phyloP scores from a whole-genome alignment of 2,113 vertebrate genomes.

The Psophia crepitans region DNA sequence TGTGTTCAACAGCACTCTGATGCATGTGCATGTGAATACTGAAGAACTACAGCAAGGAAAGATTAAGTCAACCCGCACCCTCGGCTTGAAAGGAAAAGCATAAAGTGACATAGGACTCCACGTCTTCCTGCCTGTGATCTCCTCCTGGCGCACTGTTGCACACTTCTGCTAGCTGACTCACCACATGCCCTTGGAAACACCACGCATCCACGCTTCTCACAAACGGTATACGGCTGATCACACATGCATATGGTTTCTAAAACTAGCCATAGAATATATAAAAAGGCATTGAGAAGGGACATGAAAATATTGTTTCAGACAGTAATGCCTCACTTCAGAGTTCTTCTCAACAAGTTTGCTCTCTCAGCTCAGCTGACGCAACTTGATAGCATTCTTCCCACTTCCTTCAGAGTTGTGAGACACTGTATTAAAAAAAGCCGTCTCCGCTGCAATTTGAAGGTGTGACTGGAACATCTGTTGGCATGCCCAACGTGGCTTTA shows the following conservation, averaged over 20 bases:
- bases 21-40: background rate
- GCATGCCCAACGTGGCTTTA: background rate
- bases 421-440: background rate
- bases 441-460: background rate
- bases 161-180: background rate
- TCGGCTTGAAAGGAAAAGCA: background rate
- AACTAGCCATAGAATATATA: background rate
- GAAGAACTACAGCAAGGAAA: background rate
- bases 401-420: background rate
- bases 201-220: background rate
- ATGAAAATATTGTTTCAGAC: background rate
- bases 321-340: background rate
- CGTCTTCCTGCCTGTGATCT: background rate
- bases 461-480: constrained; percentile 25
- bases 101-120: background rate
- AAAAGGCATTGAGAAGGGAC: background rate
- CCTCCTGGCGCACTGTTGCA: background rate
- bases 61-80: background rate
- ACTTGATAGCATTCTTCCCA: background rate
- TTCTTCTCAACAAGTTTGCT: background rate
- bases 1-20: background rate
- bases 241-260: fast-evolving
- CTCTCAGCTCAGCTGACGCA: background rate
- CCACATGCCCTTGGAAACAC: background rate
- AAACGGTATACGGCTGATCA: fast-evolving